Conservation (phyloP, 2,888 invertebrate species). For the Phortica okadai region DNA sequence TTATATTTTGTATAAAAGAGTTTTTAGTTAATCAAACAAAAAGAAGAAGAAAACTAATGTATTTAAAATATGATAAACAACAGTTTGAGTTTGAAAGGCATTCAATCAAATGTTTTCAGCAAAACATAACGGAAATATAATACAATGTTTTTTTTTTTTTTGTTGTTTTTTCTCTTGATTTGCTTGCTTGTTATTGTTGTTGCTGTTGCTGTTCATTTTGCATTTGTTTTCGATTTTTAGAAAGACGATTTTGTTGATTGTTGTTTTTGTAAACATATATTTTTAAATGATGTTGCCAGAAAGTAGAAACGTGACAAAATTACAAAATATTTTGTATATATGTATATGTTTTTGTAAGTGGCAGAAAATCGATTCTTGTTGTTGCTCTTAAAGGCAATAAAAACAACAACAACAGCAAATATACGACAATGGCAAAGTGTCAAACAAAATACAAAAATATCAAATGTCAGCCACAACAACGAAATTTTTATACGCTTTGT, state of each 20-base stretch:
- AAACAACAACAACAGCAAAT: neutral
- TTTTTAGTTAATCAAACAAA: no score
- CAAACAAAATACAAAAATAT: conserved; percentile 2
- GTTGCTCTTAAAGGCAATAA: neutral
- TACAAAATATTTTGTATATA: conserved; percentile 61
- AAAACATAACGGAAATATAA: no score
- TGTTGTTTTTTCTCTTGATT: no score
- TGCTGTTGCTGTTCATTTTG: neutral
- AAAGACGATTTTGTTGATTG: conserved; percentile 10
- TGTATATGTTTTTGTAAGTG: conserved; percentile 49
- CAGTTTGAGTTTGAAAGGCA: no score
- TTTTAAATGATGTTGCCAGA: conserved; percentile 66
- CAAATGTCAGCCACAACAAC: conserved; percentile 11
- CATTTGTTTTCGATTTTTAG: no score
- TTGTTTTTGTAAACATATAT: conserved; percentile 52
- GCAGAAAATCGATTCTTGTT: conserved; percentile 54
- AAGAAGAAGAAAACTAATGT: no score
- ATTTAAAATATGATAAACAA: no score
- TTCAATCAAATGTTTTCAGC: no score
- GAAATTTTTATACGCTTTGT: neutral
- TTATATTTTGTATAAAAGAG: no score
- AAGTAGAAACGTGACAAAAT: conserved; percentile 67
- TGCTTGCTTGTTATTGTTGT: no score
- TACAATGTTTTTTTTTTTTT: no score
- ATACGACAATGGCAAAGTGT: conserved; percentile 20